phyloP scores from a whole-genome alignment of 2,888 invertebrate genomes.

The Dryobota labecula region DNA sequence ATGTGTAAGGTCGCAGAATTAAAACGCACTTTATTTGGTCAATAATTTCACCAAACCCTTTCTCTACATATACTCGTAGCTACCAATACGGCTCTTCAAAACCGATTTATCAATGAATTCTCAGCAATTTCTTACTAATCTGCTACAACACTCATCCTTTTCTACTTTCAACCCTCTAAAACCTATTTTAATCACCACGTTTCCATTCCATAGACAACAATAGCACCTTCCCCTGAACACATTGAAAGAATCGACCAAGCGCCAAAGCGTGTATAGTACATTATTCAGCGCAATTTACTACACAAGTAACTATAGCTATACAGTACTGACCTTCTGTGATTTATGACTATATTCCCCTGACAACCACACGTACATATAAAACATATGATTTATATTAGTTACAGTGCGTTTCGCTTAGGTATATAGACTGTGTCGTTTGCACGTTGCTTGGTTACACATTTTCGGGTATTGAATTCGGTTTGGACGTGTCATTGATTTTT shows the following conservation, averaged over 20 bases:
- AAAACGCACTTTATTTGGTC: constrained; percentile 24
- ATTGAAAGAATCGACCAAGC: constrained; percentile 52
- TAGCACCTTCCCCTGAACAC: not conserved
- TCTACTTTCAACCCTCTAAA: not conserved
- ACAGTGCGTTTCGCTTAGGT: constrained; percentile 71
- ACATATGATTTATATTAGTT: constrained; percentile 75
- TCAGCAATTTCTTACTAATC: not conserved
- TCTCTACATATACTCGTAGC: not conserved
- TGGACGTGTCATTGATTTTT: constrained; percentile 60
- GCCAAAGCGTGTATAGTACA: constrained; percentile 20
- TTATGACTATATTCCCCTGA: constrained; percentile 70
- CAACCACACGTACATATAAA: constrained; percentile 70
- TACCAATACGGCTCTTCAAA: not conserved
- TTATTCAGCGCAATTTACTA: constrained; percentile 51
- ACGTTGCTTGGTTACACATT: constrained; percentile 76
- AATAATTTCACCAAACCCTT: constrained; percentile 20
- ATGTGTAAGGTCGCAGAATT: not conserved
- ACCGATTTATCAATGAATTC: not conserved
- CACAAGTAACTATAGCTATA: constrained; percentile 44
- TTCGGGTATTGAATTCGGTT: constrained; percentile 64
- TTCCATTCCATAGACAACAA: constrained; percentile 5
- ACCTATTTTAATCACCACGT: not conserved
- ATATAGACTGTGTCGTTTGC: constrained; percentile 66
- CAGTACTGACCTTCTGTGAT: constrained; percentile 71
- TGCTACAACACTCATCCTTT: not conserved